A percentile compares a stretch with the other conserved stretches of the same genome.
Evolutionary conservation across 2,888 invertebrate species (phyloP).

Genomic region (Drosophila mercatorum): DNA sequence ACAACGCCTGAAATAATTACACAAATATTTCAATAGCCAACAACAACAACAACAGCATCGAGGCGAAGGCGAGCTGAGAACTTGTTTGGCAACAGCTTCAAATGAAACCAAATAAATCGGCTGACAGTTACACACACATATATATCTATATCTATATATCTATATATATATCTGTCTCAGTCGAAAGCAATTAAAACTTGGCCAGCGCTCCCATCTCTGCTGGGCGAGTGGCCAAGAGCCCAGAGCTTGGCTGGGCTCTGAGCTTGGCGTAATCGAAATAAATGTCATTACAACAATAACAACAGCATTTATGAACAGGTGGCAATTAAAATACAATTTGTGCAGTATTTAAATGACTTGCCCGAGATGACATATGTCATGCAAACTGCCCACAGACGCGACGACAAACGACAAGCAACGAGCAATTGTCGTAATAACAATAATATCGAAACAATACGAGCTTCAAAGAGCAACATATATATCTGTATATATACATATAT

Average conservation of each 20-base stretch:
- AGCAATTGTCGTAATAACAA: slow-evolving; percentile 45
- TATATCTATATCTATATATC: neutral
- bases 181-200: slow-evolving; percentile 53
- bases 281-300: slow-evolving; percentile 43
- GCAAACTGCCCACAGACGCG: slow-evolving; percentile 55
- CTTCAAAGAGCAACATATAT: neutral
- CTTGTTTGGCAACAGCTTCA: slow-evolving; percentile 37
- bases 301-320: slow-evolving; percentile 41
- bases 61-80: slow-evolving; percentile 14
- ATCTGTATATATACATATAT: too few relatives aligned
- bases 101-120: slow-evolving; percentile 18
- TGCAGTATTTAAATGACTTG: slow-evolving; percentile 58
- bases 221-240: slow-evolving; percentile 18
- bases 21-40: slow-evolving; percentile 9
- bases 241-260: slow-evolving; percentile 17
- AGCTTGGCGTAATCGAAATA: slow-evolving; percentile 43
- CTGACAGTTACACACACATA: neutral
- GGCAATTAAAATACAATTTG: slow-evolving; percentile 61
- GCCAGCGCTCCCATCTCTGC: slow-evolving; percentile 36
- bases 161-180: slow-evolving; percentile 13
- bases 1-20: slow-evolving; percentile 13
- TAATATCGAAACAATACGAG: slow-evolving; percentile 39
- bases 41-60: neutral
- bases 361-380: slow-evolving; percentile 61
- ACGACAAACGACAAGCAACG: slow-evolving; percentile 26